These are phyloP conservation scores for Pseudorectes ferrugineus DNA, from an alignment of 2,113 vertebrate species.

Conservation along the genomic window DNA sequence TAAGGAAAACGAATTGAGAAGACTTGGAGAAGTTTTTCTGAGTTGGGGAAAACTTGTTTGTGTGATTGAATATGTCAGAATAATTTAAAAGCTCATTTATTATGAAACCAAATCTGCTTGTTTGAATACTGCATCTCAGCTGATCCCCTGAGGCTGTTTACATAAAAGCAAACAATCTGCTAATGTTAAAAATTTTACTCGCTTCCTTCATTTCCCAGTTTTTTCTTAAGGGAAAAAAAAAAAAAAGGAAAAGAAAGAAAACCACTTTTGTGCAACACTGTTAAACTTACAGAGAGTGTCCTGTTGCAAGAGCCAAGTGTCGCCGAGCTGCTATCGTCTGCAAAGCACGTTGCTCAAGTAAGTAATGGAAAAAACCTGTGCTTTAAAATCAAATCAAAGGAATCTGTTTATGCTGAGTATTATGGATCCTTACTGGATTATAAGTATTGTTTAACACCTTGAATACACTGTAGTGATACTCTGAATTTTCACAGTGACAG, in stretches of 20 bases:
- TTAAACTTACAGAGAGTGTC: neutral
- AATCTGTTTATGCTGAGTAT: neutral
- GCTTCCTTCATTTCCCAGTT: neutral
- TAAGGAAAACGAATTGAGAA: neutral
- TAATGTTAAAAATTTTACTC: conserved; percentile 7
- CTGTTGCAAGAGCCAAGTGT: neutral
- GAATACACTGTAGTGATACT: neutral
- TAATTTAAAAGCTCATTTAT: conserved; percentile 1
- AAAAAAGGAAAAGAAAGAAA: neutral
- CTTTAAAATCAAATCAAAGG: neutral
- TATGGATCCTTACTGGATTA: neutral
- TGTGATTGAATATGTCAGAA: neutral
- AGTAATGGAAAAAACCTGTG: neutral
- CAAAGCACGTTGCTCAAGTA: conserved; percentile 6
- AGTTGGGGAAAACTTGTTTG: neutral
- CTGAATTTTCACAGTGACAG: neutral
- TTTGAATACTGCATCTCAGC: neutral
- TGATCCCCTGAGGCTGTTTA: neutral
- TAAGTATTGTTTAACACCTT: neutral
- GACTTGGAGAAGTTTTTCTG: neutral
- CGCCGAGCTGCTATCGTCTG: neutral
- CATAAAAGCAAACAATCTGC: neutral
- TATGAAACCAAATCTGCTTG: conserved; percentile 3
- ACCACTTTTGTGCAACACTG: neutral
- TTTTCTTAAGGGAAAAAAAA: neutral